Evolutionary conservation across 2,888 invertebrate genomes (phyloP).

Genomic region (Holacanthella duospinosa): DNA sequence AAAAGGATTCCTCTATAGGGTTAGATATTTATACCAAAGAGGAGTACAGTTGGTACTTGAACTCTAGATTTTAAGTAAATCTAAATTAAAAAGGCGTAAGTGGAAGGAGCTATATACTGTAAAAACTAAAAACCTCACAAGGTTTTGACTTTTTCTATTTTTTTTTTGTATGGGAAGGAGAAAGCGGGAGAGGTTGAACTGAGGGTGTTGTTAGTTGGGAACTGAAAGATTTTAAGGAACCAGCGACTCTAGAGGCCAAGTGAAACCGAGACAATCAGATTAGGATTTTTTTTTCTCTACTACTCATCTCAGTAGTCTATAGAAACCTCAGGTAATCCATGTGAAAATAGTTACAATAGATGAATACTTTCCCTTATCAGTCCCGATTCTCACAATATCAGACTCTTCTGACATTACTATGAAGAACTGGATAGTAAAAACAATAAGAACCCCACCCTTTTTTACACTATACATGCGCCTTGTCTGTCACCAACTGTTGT

Average conservation of each 20-base stretch:
- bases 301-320: neutral
- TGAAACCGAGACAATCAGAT: constrained; percentile 1
- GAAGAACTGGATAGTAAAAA: too few relatives aligned
- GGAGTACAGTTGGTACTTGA: too few relatives aligned
- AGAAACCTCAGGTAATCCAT: neutral
- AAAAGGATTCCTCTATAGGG: too few relatives aligned
- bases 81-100: too few relatives aligned
- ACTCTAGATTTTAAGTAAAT: too few relatives aligned
- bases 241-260: too few relatives aligned
- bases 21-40: too few relatives aligned
- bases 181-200: constrained; percentile 7
- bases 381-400: too few relatives aligned
- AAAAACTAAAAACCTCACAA: too few relatives aligned
- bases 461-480: constrained; percentile 31
- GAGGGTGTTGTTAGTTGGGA: constrained; percentile 4
- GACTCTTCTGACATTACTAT: too few relatives aligned
- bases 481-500: neutral
- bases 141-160: neutral
- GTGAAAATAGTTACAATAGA: neutral
- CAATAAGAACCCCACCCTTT: constrained; percentile 30
- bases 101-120: too few relatives aligned
- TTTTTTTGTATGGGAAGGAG: neutral
- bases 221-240: neutral
- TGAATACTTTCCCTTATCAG: neutral
- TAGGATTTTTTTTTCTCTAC: neutral